Conservation (phyloP, 2,888 invertebrate genomes). For the Zygaena filipendulae region DNA sequence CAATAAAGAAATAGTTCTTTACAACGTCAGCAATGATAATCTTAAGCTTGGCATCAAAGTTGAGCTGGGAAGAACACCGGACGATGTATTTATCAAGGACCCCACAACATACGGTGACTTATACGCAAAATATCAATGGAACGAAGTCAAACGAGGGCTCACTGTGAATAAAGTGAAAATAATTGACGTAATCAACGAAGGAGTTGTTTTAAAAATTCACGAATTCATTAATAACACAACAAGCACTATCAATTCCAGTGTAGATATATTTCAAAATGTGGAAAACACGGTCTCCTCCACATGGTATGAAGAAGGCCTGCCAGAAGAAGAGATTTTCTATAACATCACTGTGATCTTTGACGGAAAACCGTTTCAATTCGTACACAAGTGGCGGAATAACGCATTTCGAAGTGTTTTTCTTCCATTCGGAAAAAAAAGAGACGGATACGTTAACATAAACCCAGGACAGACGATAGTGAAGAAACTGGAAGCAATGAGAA, state of each 20-base stretch:
- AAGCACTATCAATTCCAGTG: constrained; percentile 18
- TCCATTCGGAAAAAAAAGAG: constrained; percentile 23
- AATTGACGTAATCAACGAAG: constrained; percentile 27
- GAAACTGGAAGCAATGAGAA: constrained; percentile 29
- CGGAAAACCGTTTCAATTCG: constrained; percentile 20
- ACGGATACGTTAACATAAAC: constrained; percentile 22
- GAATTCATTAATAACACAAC: constrained; percentile 36
- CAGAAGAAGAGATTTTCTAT: constrained; percentile 26
- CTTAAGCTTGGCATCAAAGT: constrained; percentile 31
- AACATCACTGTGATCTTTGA: constrained; percentile 26
- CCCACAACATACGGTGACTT: constrained; percentile 37
- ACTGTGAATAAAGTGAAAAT: constrained; percentile 25
- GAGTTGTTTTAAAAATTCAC: constrained; percentile 24
- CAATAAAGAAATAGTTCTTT: constrained; percentile 29
- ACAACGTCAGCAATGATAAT: constrained; percentile 35
- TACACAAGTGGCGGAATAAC: constrained; percentile 32
- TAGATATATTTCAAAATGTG: constrained; percentile 21
- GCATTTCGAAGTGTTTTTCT: constrained; percentile 18
- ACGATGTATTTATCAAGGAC: constrained; percentile 36
- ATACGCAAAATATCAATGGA: constrained; percentile 36
- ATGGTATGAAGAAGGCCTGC: constrained; percentile 31
- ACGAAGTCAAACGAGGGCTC: constrained; percentile 27
- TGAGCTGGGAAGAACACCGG: constrained; percentile 35
- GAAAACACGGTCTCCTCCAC: constrained; percentile 28
- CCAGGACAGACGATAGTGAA: constrained; percentile 27